Evolutionary conservation across 2,113 vertebrate species (phyloP), one percentile per base, ranked within the genome.

Genomic region (Carassius carassius): DNA sequence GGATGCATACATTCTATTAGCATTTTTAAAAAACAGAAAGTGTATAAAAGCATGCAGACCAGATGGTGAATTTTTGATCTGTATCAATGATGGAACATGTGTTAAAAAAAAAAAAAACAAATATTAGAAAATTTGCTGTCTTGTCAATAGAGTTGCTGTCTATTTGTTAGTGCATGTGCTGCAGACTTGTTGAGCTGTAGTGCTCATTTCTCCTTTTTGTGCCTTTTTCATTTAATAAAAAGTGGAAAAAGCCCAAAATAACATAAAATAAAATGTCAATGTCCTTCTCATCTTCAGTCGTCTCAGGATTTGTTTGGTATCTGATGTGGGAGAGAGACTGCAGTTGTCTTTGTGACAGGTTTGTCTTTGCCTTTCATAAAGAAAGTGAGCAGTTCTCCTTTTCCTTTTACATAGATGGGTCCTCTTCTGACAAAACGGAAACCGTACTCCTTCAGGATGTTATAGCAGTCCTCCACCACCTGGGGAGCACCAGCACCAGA

Each of bases 291-390:
- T 35, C 51, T 10, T 10, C 10, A 4, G 23, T 76, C 47, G 41
- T 63, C 51, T 98, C 94, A 98, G 1, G 94, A 94, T 85, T 89
- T 92, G 86, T 95, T 94, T 14, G 94, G 94, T 63, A 97, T 96
- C 92, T 99, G 97, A 76, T 99, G 96, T 82, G 97, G 97, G 51
- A 98, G 93, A 17, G 95, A 93, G 19, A 96, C 88, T 0, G 91
- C 93, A 3, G 94, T 92, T 17, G 92, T 91, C 0, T 96, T 96
- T 19, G 89, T 74, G 21, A 92, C 92, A 4, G 94, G 94, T 74
- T 95, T 96, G 29, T 99, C 96, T 81, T 96, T 96, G 47, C 97
- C 98, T 88, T 99, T 99, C 87, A 99, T 92, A 91, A 99, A 98
- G 84, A 96, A 99, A 4, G 97, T 99, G 0, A 99, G 95, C 82